Evolutionary conservation across 2,113 vertebrate genomes (phyloP).

Genomic region (Carollia perspicillata): DNA sequence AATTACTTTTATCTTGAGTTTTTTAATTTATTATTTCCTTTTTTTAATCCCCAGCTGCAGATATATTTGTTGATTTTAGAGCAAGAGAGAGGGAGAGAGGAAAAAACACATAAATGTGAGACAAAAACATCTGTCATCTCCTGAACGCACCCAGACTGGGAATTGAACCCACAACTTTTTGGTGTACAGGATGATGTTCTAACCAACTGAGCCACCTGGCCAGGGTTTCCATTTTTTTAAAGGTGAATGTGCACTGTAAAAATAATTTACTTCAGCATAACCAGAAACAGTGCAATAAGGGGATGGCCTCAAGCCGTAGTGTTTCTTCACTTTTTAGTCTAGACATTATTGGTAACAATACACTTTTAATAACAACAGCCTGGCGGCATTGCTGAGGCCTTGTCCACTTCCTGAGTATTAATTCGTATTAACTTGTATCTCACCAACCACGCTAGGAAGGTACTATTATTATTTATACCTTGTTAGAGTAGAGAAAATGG

Average conservation of each 20-base stretch:
- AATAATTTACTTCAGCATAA: neutral
- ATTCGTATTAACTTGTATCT: neutral
- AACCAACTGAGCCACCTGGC: neutral
- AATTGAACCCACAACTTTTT: neutral
- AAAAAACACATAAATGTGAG: too few relatives aligned
- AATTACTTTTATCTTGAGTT: neutral
- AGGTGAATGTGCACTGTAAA: neutral
- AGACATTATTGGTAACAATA: neutral
- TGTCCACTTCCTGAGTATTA: fast-evolving
- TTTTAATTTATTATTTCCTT: neutral
- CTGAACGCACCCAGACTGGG: neutral
- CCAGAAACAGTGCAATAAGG: neutral
- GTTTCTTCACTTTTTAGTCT: neutral
- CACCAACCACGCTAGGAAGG: neutral
- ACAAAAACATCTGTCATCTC: neutral
- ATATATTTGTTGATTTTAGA: neutral
- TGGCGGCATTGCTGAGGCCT: neutral
- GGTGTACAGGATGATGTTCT: too few relatives aligned
- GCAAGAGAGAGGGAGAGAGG: too few relatives aligned
- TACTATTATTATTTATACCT: neutral
- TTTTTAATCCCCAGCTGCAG: neutral
- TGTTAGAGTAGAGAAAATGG: neutral
- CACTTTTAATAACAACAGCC: neutral
- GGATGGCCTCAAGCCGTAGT: neutral
- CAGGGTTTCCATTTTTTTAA: neutral